Percentiles rank a stretch among this genome's conserved stretches.
phyloP scores from a whole-genome alignment of 2,888 invertebrate genomes.

The Ligdia adustata region DNA sequence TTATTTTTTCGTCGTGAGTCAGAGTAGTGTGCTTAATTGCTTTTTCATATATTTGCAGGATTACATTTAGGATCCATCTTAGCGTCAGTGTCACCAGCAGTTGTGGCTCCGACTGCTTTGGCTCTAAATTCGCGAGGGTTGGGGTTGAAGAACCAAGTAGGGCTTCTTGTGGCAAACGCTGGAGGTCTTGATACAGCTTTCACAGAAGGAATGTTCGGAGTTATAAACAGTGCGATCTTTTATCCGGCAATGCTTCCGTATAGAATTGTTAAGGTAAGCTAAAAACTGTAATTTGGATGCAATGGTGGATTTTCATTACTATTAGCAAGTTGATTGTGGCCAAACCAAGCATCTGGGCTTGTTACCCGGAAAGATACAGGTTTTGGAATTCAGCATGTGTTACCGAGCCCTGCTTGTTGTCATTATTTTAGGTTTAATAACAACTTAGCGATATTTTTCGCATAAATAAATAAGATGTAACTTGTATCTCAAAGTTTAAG shows the following conservation, averaged over 20 bases:
- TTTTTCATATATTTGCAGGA: slow-evolving; percentile 73
- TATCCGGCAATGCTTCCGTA: slow-evolving; percentile 87
- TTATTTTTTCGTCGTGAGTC: too few species aligned
- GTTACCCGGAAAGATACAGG: too few species aligned
- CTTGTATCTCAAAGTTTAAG: too few species aligned
- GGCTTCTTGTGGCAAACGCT: slow-evolving; percentile 96
- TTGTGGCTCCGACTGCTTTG: slow-evolving; percentile 95
- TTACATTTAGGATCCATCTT: slow-evolving; percentile 92
- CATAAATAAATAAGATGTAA: too few species aligned
- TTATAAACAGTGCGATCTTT: slow-evolving; percentile 94
- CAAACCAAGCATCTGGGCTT: too few species aligned
- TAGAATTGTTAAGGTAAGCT: slow-evolving; percentile 67
- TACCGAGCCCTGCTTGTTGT: too few species aligned
- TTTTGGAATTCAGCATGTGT: too few species aligned
- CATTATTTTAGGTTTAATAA: too few species aligned
- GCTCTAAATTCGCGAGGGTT: slow-evolving; percentile 91
- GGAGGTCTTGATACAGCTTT: slow-evolving; percentile 97
- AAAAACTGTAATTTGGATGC: background rate
- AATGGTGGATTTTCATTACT: too few species aligned
- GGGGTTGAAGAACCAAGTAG: slow-evolving; percentile 96
- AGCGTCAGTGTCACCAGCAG: slow-evolving; percentile 97
- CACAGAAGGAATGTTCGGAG: slow-evolving; percentile 96
- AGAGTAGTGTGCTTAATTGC: too few species aligned
- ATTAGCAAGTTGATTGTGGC: too few species aligned
- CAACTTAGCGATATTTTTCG: too few species aligned